These are phyloP conservation scores for Rhodeus uyekii DNA, from an alignment of 2,797 vertebrate species.

Conservation along the genomic window DNA sequence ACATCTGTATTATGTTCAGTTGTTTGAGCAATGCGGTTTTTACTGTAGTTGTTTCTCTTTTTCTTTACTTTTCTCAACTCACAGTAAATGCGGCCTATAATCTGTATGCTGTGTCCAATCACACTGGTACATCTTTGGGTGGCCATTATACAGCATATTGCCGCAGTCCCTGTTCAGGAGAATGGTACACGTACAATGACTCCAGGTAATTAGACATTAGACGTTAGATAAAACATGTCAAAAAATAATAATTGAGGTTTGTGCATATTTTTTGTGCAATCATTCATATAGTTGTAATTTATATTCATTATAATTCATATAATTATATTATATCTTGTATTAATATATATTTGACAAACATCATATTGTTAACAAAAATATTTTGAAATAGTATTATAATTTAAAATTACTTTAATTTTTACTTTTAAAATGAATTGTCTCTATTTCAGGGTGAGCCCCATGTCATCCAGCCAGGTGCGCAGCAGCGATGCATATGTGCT, in stretches of 20 bases:
- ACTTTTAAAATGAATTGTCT: not conserved
- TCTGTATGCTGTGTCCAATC: conserved; percentile 95
- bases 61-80: conserved; percentile 2
- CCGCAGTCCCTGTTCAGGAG: conserved; percentile 84
- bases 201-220: conserved; percentile 81
- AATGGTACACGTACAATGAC: conserved; percentile 96
- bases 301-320: no score
- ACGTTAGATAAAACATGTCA: not conserved
- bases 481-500: conserved; percentile 95
- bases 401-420: not conserved
- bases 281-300: no score
- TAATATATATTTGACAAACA: not conserved
- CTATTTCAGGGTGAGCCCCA: conserved; percentile 85
- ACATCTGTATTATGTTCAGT: not conserved
- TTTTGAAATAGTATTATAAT: not conserved
- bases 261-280: no score
- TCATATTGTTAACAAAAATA: not conserved
- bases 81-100: conserved; percentile 85
- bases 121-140: conserved; percentile 91
- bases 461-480: conserved; percentile 91
- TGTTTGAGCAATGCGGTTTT: not conserved
- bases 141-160: conserved; percentile 97
- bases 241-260: not conserved
- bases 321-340: no score
- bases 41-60: not conserved